A percentile compares a stretch with the other conserved stretches of the same genome.
Conservation (phyloP, 53 echinoderm and acorn worm species). For the Glandiceps talaboti region DNA sequence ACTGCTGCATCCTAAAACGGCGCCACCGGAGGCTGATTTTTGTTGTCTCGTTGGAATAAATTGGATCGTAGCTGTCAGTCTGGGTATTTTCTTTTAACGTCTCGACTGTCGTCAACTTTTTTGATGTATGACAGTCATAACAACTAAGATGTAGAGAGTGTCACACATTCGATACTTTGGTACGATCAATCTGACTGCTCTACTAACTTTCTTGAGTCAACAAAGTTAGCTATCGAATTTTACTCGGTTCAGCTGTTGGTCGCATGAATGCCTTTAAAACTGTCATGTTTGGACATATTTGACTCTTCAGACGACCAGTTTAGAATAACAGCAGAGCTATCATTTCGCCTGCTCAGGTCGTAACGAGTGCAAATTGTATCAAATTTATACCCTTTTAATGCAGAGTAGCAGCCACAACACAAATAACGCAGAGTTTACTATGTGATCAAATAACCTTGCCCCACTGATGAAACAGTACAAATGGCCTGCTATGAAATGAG, state of each 20-base stretch:
- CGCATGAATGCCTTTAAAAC: background rate
- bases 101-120: slow-evolving; percentile 7
- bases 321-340: background rate
- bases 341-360: background rate
- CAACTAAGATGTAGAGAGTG: background rate
- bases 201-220: background rate
- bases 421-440: background rate
- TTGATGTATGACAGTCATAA: slow-evolving; percentile 3
- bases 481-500: background rate
- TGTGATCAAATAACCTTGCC: background rate
- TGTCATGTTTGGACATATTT: background rate
- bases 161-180: background rate
- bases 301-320: background rate
- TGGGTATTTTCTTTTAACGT: slow-evolving; percentile 12
- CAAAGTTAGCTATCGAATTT: background rate
- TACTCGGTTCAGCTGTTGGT: background rate
- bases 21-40: background rate
- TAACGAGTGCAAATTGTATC: background rate
- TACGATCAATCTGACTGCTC: background rate
- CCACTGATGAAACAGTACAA: background rate
- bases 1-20: background rate
- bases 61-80: slow-evolving; percentile 12
- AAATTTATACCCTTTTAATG: background rate
- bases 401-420: background rate
- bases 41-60: background rate